These are phyloP conservation scores for Antedon bifida DNA, from an alignment of 35 echinoderm and acorn worm species.

Conservation along the genomic window DNA sequence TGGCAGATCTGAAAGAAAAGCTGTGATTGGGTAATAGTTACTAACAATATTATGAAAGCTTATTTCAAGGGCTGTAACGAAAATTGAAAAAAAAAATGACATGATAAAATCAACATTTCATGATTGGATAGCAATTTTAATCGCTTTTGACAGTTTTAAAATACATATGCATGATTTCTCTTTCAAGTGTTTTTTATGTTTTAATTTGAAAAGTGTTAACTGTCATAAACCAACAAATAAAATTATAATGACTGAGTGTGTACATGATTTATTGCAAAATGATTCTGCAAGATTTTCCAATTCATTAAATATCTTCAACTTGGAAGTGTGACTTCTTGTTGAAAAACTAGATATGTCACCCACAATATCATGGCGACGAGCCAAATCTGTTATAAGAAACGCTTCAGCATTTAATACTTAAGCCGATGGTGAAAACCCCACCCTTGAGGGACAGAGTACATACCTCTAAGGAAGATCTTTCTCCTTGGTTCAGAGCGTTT, in stretches of 20 bases:
- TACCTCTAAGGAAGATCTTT: background rate
- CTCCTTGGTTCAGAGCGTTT: background rate
- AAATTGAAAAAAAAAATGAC: too few relatives aligned
- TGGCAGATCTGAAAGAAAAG: background rate
- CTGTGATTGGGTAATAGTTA: too few relatives aligned
- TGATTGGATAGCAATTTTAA: background rate
- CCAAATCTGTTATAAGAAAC: background rate
- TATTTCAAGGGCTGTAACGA: too few relatives aligned
- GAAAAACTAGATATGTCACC: background rate
- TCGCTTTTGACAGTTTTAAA: background rate
- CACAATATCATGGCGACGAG: background rate
- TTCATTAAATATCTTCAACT: background rate
- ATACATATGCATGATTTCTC: background rate
- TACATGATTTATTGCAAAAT: background rate
- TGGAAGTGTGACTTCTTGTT: background rate
- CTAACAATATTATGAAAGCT: background rate
- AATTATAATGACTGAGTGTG: background rate
- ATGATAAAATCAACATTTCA: background rate
- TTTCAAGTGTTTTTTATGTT: background rate
- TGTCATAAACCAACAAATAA: background rate
- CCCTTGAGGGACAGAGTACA: background rate
- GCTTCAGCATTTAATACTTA: background rate
- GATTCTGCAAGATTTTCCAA: background rate
- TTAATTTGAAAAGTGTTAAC: background rate
- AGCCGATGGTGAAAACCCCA: background rate